Conservation (phyloP, 2,113 vertebrate species). For the Phrynosoma platyrhinos region DNA sequence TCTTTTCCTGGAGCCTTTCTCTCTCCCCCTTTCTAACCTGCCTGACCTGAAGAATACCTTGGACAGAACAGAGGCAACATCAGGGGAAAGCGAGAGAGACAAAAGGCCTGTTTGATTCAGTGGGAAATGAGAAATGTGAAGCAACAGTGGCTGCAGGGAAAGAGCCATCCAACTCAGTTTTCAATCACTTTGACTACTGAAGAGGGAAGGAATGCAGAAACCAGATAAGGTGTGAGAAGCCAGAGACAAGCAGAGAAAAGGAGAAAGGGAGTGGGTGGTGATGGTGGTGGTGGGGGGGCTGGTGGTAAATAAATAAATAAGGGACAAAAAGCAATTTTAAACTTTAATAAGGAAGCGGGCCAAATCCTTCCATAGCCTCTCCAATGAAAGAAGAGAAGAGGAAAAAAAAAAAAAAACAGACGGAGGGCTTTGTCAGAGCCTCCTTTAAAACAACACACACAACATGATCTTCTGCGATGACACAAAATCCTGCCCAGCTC, state of each 20-base stretch:
- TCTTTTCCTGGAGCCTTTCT: not conserved
- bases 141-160: constrained; percentile 79
- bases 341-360: constrained; percentile 62
- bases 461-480: not conserved
- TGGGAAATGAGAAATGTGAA: constrained; percentile 81
- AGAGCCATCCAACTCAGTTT: constrained; percentile 79
- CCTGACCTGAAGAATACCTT: constrained; percentile 84
- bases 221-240: constrained; percentile 78
- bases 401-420: not conserved
- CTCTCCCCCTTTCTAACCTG: constrained; percentile 77
- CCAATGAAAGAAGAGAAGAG: not conserved
- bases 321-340: constrained; percentile 56
- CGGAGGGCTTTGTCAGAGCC: accelerated
- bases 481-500: not conserved
- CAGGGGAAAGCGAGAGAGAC: constrained; percentile 71
- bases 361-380: constrained; percentile 56
- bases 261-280: constrained; percentile 55
- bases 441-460: not conserved
- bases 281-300: accelerated
- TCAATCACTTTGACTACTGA: constrained; percentile 83
- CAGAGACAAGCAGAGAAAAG: constrained; percentile 50
- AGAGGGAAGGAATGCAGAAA: constrained; percentile 81
- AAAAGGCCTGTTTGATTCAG: constrained; percentile 84
- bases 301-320: not conserved
- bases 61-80: constrained; percentile 74